These are phyloP conservation scores for Drosophila anceps DNA, from an alignment of 2,888 invertebrate genomes.

Conservation along the genomic window DNA sequence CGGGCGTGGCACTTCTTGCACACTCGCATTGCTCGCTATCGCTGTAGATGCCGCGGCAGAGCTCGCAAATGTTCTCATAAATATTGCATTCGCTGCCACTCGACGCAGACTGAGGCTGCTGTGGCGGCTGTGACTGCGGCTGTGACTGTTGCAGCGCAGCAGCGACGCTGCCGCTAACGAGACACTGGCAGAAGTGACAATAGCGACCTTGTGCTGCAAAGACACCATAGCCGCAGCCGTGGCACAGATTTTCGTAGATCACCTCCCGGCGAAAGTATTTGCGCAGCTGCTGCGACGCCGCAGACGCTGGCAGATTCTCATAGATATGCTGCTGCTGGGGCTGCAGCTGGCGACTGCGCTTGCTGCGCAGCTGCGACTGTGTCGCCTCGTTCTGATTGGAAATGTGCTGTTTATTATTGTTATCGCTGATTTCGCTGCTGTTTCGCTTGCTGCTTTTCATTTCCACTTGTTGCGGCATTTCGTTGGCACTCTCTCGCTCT, in stretches of 20 bases:
- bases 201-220: constrained; percentile 82
- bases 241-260: constrained; percentile 84
- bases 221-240: constrained; percentile 84
- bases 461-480: constrained; percentile 55
- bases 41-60: constrained; percentile 81
- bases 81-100: constrained; percentile 61
- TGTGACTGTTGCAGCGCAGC: constrained; percentile 45
- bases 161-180: constrained; percentile 76
- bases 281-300: constrained; percentile 63
- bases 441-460: constrained; percentile 43
- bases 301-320: constrained; percentile 60
- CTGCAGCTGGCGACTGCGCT: constrained; percentile 50
- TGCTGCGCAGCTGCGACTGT: constrained; percentile 31
- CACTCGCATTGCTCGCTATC: constrained; percentile 77
- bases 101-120: constrained; percentile 5
- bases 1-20: constrained; percentile 15
- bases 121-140: neutral
- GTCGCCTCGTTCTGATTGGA: constrained; percentile 49
- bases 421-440: constrained; percentile 47
- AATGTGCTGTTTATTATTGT: constrained; percentile 51
- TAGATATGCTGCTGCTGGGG: constrained; percentile 52
- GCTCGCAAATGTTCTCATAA: constrained; percentile 84
- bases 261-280: constrained; percentile 80
- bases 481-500: constrained; percentile 2
- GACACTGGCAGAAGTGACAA: constrained; percentile 84